Conservation (phyloP, 1,140 invertebrate genomes). For the Periplaneta americana region DNA sequence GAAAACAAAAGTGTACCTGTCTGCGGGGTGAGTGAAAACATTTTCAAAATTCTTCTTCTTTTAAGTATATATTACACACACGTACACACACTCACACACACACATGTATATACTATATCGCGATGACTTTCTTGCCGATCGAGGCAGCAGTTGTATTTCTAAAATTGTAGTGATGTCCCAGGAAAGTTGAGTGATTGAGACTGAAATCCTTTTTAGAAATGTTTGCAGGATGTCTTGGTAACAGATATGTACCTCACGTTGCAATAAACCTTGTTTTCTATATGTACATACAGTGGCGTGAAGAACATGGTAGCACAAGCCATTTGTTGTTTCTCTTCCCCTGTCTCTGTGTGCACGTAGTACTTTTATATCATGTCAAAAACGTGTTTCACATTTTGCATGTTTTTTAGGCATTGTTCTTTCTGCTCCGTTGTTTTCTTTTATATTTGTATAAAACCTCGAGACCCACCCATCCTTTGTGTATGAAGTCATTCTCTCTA, state of each 20-base stretch:
- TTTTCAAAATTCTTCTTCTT: neutral
- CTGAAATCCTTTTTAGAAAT: neutral
- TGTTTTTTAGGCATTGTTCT: neutral
- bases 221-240: neutral
- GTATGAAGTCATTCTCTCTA: neutral
- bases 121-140: neutral
- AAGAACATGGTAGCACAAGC: neutral
- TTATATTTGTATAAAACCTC: neutral
- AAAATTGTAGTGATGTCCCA: neutral
- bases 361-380: neutral
- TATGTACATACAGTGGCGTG: neutral
- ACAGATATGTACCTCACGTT: constrained; percentile 8
- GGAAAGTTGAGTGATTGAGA: neutral
- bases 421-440: neutral
- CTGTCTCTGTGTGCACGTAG: neutral
- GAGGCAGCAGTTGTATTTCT: neutral
- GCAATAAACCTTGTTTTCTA: constrained; percentile 5
- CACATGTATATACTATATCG: neutral
- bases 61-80: neutral
- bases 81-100: neutral
- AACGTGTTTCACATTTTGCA: neutral
- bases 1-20: neutral
- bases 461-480: neutral
- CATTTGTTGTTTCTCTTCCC: neutral
- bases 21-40: neutral